phyloP scores from a whole-genome alignment of 2,797 vertebrate genomes.

The Phrynocephalus guinanensis region DNA sequence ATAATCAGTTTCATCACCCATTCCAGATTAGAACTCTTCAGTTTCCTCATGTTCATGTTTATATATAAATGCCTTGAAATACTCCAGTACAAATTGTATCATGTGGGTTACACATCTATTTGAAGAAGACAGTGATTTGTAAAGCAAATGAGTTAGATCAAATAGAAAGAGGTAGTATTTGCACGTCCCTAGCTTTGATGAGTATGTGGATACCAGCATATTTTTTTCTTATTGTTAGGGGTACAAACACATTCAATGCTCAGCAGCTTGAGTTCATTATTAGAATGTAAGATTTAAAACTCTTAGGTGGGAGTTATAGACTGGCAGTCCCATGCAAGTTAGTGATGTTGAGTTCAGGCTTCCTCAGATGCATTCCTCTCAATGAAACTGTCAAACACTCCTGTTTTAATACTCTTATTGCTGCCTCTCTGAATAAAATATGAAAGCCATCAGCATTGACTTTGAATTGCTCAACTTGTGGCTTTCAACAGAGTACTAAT shows the following conservation, averaged over 20 bases:
- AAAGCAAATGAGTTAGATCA: too few species aligned
- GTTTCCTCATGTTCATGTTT: too few species aligned
- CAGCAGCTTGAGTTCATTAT: not conserved
- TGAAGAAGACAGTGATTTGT: too few species aligned
- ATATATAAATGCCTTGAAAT: too few species aligned
- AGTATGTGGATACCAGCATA: not conserved
- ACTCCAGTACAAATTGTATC: too few species aligned
- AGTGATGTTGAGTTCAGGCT: not conserved
- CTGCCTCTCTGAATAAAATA: slow-evolving; percentile 9
- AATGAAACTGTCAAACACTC: not conserved
- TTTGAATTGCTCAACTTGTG: slow-evolving; percentile 6
- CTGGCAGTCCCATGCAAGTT: too few species aligned
- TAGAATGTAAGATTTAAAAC: not conserved
- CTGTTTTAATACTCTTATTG: not conserved
- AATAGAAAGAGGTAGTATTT: too few species aligned
- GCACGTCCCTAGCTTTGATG: not conserved
- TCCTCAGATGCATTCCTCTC: not conserved
- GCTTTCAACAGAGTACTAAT: slow-evolving; percentile 5
- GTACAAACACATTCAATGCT: not conserved
- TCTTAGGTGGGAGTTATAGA: not conserved
- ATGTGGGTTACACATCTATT: too few species aligned
- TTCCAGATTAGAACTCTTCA: too few species aligned
- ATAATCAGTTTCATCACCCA: too few species aligned
- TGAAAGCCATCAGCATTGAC: not conserved
- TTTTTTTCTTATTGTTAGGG: not conserved